phyloP scores from a whole-genome alignment of 2,888 invertebrate genomes.

The Trisateles emortualis region DNA sequence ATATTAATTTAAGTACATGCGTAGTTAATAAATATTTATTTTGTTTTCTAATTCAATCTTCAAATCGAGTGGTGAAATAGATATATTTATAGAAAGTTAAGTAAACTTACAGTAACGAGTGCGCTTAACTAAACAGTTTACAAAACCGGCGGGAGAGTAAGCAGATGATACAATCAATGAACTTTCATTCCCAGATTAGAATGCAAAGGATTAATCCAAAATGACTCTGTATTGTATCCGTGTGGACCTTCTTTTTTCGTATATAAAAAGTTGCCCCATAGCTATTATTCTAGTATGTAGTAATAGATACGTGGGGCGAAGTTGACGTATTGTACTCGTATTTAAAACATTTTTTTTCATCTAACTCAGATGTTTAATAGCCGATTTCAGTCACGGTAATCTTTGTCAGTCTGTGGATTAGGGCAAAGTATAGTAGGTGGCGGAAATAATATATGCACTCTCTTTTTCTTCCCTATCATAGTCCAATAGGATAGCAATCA shows the following conservation, averaged over 20 bases:
- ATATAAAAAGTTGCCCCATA: slow-evolving; percentile 1
- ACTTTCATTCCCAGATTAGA: slow-evolving; percentile 18
- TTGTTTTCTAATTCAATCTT: too few relatives aligned
- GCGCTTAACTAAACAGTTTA: slow-evolving; percentile 19
- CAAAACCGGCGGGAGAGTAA: slow-evolving; percentile 12
- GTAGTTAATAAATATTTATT: too few relatives aligned
- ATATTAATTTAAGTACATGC: too few relatives aligned
- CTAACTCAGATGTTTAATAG: too few relatives aligned
- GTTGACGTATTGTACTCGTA: too few relatives aligned
- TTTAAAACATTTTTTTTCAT: too few relatives aligned
- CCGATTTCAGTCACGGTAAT: too few relatives aligned
- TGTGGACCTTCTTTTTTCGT: neutral
- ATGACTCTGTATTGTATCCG: neutral
- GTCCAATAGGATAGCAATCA: too few relatives aligned
- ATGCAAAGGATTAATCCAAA: slow-evolving; percentile 12
- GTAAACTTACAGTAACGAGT: slow-evolving; percentile 11
- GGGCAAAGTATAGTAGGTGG: too few relatives aligned
- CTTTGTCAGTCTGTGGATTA: too few relatives aligned
- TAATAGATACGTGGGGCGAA: neutral
- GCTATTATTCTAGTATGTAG: neutral
- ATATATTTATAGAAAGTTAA: slow-evolving; percentile 9
- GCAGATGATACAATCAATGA: slow-evolving; percentile 18
- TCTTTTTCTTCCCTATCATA: too few relatives aligned
- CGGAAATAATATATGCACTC: too few relatives aligned
- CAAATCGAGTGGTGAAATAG: slow-evolving; percentile 1